Evolutionary conservation across 92 coral and sea anemone genomes (phyloP).

Genomic region (Parazoanthus atlanticus): DNA sequence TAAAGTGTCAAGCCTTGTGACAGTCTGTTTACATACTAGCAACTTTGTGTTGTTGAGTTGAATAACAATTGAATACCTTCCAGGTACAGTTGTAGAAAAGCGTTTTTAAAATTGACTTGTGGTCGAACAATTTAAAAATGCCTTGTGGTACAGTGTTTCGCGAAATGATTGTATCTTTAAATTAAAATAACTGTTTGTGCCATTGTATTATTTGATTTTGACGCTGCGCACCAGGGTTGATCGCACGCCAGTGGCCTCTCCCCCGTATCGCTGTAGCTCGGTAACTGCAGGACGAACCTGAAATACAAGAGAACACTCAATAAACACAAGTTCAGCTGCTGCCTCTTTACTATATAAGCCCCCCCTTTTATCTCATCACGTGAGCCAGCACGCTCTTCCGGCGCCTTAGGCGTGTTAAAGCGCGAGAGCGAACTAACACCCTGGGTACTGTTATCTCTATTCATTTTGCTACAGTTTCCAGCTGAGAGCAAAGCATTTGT

Average conservation of each 20-base stretch:
- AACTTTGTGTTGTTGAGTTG: not conserved
- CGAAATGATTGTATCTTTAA: too few species aligned
- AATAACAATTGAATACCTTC: too few species aligned
- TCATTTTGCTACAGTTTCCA: too few species aligned
- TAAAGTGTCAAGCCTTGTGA: not conserved
- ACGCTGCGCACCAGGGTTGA: conserved; percentile 83
- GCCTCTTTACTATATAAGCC: too few species aligned
- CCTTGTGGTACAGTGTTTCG: too few species aligned
- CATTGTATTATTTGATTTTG: conserved; percentile 70
- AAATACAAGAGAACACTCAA: conserved; percentile 12
- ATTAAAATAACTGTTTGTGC: too few species aligned
- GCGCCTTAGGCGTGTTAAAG: too few species aligned
- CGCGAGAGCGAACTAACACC: too few species aligned
- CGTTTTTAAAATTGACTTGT: conserved; percentile 61
- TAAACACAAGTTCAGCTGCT: not conserved
- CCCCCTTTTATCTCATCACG: too few species aligned
- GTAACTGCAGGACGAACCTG: conserved; percentile 89
- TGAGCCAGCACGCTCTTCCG: too few species aligned
- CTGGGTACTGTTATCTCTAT: too few species aligned
- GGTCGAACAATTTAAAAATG: conserved; percentile 70
- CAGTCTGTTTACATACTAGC: not conserved
- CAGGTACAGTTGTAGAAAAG: not conserved
- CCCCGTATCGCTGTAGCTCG: conserved; percentile 90
- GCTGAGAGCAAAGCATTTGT: too few species aligned
- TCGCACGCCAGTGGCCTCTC: conserved; percentile 89